These are phyloP conservation scores for Hipposideros larvatus DNA, from an alignment of 2,797 vertebrate species.

Conservation along the genomic window DNA sequence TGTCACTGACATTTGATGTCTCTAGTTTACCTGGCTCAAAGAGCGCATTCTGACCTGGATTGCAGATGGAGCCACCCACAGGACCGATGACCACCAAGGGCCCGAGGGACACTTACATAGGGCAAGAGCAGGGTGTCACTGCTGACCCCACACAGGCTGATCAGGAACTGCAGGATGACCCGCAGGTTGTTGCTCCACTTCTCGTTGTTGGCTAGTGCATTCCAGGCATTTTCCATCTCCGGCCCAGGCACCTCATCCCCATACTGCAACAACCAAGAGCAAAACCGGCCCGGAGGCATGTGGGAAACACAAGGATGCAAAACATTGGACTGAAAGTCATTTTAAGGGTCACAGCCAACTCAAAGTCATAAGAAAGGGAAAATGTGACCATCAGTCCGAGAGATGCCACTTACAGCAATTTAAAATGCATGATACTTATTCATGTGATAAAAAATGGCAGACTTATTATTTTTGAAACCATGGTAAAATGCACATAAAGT, in stretches of 20 bases:
- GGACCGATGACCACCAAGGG: background rate
- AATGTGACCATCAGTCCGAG: background rate
- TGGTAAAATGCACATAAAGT: background rate
- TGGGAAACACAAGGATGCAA: background rate
- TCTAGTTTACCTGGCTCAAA: background rate
- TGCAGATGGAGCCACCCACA: background rate
- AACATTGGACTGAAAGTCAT: background rate
- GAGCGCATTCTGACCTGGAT: background rate
- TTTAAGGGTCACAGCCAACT: background rate
- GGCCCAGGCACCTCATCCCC: conserved; percentile 98
- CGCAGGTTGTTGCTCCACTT: conserved; percentile 98
- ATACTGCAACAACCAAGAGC: conserved; percentile 90
- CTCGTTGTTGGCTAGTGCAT: conserved; percentile 97
- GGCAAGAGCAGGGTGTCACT: conserved; percentile 96
- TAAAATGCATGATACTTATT: background rate
- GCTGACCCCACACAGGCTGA: conserved; percentile 98
- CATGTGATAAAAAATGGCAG: background rate
- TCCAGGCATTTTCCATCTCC: conserved; percentile 99
- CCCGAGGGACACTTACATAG: conserved; percentile 91
- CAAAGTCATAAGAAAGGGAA: background rate
- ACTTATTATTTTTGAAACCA: background rate
- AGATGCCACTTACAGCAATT: background rate
- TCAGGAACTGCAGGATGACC: conserved; percentile 97
- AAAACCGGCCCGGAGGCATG: background rate
- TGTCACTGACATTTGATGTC: background rate